phyloP scores from a whole-genome alignment of 2,888 invertebrate species.

The Nomada lathburiana region DNA sequence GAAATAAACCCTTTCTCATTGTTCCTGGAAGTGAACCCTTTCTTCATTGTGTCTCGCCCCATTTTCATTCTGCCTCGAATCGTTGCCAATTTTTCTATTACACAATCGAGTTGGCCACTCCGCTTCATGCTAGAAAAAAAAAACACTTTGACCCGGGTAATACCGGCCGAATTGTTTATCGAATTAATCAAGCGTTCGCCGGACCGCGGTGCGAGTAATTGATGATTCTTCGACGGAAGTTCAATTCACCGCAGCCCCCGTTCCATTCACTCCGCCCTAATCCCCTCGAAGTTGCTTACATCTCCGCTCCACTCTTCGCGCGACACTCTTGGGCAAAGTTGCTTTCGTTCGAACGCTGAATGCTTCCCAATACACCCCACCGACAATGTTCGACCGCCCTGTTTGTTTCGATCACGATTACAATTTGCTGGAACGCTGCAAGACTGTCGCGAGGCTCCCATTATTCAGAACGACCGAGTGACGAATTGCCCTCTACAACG shows the following conservation, averaged over 20 bases:
- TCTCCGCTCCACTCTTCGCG: not conserved
- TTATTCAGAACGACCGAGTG: not conserved
- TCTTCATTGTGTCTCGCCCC: not conserved
- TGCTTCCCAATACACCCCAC: too few relatives aligned
- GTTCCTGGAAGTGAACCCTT: not conserved
- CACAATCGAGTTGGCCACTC: too few relatives aligned
- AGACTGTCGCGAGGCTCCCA: not conserved
- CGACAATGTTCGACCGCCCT: too few relatives aligned
- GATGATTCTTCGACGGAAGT: constrained; percentile 11
- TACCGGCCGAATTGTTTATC: not conserved
- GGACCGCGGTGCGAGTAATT: not conserved
- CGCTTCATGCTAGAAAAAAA: too few relatives aligned
- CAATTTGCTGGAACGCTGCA: not conserved
- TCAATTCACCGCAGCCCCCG: constrained; percentile 7
- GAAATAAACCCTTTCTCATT: not conserved
- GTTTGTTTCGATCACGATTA: too few relatives aligned
- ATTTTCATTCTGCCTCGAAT: not conserved
- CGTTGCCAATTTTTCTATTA: too few relatives aligned
- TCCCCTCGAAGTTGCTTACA: constrained; percentile 19
- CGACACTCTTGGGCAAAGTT: constrained; percentile 5
- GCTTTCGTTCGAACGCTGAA: constrained; percentile 9
- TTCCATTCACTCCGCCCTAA: not conserved
- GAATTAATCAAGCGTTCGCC: constrained; percentile 28
- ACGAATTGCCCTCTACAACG: not conserved
- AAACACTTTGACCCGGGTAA: not conserved